Evolutionary conservation across 2,797 vertebrate genomes (phyloP).

Genomic region (Gobio occitaniae): DNA sequence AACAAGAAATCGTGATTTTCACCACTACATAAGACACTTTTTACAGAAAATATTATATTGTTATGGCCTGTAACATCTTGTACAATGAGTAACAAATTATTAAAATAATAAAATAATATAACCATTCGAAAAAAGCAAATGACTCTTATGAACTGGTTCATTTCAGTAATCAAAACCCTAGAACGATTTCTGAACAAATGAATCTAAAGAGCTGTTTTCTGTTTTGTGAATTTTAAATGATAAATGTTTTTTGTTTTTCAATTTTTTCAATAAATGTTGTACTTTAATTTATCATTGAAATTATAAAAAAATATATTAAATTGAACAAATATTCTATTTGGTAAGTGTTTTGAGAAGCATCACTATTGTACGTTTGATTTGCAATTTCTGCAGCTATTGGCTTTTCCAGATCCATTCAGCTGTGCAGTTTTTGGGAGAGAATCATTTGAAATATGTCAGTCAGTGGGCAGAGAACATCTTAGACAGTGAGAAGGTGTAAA

Average conservation of each 20-base stretch:
- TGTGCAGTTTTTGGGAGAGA: slow-evolving; percentile 12
- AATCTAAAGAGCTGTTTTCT: not conserved
- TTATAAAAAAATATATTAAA: not conserved
- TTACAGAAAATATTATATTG: too few relatives aligned
- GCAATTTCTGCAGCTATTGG: slow-evolving; percentile 38
- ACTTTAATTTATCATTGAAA: not conserved
- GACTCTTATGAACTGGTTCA: not conserved
- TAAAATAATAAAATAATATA: too few relatives aligned
- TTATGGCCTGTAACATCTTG: too few relatives aligned
- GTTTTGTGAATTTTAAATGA: too few relatives aligned
- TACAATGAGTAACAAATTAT: too few relatives aligned
- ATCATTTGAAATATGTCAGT: slow-evolving; percentile 36
- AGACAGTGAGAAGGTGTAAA: slow-evolving; percentile 14
- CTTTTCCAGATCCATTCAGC: slow-evolving; percentile 39
- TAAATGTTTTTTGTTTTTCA: too few relatives aligned
- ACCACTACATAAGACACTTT: too few relatives aligned
- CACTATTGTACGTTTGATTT: slow-evolving; percentile 30
- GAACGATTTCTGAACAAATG: not conserved
- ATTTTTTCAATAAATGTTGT: not conserved
- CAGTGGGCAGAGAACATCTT: slow-evolving; percentile 10
- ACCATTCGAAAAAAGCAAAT: not conserved
- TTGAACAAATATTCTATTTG: not conserved
- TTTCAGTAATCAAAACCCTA: not conserved
- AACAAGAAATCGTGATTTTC: too few relatives aligned
- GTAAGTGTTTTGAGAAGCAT: not conserved